Conservation (phyloP, 2,888 invertebrate genomes). For the Temnothorax ravouxi region DNA sequence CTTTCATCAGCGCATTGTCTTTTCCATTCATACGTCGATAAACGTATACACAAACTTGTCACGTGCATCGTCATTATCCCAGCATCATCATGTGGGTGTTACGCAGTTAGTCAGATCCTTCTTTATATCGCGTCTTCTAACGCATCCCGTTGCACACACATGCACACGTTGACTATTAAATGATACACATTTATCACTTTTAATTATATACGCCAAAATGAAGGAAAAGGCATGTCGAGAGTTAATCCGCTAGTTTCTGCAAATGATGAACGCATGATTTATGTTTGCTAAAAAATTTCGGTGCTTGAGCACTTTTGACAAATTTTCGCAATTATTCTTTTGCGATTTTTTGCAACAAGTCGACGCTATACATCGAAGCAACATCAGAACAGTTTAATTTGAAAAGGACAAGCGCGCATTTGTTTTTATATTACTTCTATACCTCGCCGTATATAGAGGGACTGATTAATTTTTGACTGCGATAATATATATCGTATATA, state of each 20-base stretch:
- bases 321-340: neutral
- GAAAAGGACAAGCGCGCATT: neutral
- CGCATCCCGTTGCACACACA: conserved; percentile 39
- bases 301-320: neutral
- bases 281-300: conserved; percentile 13
- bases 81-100: conserved; percentile 60
- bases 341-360: neutral
- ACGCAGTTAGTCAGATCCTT: conserved; percentile 55
- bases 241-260: conserved; percentile 56
- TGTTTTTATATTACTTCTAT: conserved; percentile 13
- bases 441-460: neutral
- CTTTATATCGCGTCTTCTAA: conserved; percentile 56
- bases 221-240: conserved; percentile 58
- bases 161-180: conserved; percentile 69
- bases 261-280: conserved; percentile 9
- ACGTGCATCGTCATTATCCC: too few species aligned
- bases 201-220: conserved; percentile 66
- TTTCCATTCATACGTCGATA: too few species aligned
- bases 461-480: conserved; percentile 25
- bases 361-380: neutral
- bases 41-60: too few species aligned
- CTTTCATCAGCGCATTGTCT: too few species aligned
- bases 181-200: conserved; percentile 66
- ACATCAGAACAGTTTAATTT: neutral
- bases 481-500: conserved; percentile 11